Percentiles rank a stretch among this genome's conserved stretches.
Conservation (phyloP, 2,113 vertebrate genomes). For the Corynorhinus townsendii region DNA sequence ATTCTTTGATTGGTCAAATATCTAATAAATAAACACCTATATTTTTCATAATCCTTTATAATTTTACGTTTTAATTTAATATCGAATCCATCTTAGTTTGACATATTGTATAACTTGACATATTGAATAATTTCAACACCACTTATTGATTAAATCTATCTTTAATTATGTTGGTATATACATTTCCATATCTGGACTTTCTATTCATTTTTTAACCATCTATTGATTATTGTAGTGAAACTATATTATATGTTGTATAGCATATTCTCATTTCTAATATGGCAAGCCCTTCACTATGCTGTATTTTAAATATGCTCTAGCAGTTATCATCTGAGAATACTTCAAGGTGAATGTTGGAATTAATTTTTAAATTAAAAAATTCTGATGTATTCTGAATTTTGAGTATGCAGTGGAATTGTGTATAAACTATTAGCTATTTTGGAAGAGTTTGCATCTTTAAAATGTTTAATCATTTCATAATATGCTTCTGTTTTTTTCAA, state of each 20-base stretch:
- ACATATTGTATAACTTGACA: neutral
- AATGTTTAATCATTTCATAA: neutral
- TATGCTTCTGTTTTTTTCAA: neutral
- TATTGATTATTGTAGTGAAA: neutral
- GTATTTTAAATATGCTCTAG: neutral
- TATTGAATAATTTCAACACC: neutral
- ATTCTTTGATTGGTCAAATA: neutral
- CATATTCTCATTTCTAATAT: neutral
- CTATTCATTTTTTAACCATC: neutral
- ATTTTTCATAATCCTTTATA: neutral
- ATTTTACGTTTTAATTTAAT: slow-evolving; percentile 15
- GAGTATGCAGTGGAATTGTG: neutral
- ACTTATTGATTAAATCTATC: neutral
- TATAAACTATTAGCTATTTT: neutral
- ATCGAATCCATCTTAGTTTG: neutral
- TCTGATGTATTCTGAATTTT: neutral
- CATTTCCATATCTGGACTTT: neutral
- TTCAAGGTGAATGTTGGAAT: neutral
- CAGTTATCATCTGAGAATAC: neutral
- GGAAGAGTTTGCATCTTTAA: neutral
- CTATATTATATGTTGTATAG: neutral
- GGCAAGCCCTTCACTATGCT: neutral
- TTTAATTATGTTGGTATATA: neutral
- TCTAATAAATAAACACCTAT: neutral
- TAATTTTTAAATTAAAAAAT: slow-evolving; percentile 29